Percentiles rank a stretch among this genome's conserved stretches.
Evolutionary conservation across 2,113 vertebrate species (phyloP).

Genomic region (Sarotherodon lohbergeri): DNA sequence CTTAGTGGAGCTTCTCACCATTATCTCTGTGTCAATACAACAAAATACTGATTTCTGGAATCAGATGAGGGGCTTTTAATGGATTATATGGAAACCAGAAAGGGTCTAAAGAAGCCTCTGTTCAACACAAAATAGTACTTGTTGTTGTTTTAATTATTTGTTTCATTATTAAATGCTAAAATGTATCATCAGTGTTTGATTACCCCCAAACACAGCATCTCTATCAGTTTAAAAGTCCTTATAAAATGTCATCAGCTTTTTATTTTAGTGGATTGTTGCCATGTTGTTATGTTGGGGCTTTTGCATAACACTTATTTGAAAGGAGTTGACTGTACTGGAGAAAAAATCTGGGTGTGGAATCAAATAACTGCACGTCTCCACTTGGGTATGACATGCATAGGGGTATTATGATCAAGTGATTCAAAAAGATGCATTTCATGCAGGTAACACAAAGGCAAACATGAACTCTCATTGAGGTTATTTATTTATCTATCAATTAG

Average conservation of each 20-base stretch:
- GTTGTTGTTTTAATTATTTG: not conserved
- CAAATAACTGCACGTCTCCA: not conserved
- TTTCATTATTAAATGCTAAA: not conserved
- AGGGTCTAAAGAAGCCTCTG: not conserved
- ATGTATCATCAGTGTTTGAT: not conserved
- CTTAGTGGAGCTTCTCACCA: conserved; percentile 42
- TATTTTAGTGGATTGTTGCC: not conserved
- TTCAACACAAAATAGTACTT: not conserved
- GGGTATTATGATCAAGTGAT: conserved; percentile 3
- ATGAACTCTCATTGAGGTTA: not conserved
- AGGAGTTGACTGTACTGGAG: not conserved
- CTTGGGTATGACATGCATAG: conserved; percentile 30
- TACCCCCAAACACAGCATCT: not conserved
- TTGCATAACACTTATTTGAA: not conserved
- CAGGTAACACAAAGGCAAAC: not conserved
- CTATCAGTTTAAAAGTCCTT: not conserved
- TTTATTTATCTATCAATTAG: not conserved
- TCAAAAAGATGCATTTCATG: not conserved
- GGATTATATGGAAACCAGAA: not conserved
- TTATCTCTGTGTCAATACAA: conserved; percentile 23
- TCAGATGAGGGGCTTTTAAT: not conserved
- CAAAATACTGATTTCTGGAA: conserved; percentile 39
- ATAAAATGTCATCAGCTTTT: not conserved
- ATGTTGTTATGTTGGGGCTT: not conserved
- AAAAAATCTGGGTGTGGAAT: not conserved